A percentile compares a stretch with the other conserved stretches of the same genome.
phyloP scores from a whole-genome alignment of 1,140 invertebrate species.

The Scaptomyza montana region DNA sequence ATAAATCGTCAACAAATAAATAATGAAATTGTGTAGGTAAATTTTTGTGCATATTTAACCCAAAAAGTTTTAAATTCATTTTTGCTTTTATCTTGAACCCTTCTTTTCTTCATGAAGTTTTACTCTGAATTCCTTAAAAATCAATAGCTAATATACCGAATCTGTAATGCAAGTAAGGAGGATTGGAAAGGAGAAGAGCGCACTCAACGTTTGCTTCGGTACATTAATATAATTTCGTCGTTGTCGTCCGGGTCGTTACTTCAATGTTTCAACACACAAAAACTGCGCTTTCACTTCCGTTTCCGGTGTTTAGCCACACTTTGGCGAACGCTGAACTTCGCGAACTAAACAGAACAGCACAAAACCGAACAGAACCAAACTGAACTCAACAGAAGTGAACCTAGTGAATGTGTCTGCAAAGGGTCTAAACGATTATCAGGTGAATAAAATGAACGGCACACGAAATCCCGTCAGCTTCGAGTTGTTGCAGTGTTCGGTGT shows the following conservation, averaged over 20 bases:
- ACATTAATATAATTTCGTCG: constrained; percentile 59
- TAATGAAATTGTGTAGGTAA: not conserved
- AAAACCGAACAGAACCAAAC: not conserved
- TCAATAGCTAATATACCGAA: constrained; percentile 21
- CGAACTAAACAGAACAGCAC: not conserved
- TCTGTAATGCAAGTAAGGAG: not conserved
- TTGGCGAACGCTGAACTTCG: constrained; percentile 27
- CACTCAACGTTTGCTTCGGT: constrained; percentile 14
- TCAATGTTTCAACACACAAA: constrained; percentile 53
- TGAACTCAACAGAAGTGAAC: constrained; percentile 4
- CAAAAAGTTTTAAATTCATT: not conserved
- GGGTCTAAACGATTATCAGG: constrained; percentile 66
- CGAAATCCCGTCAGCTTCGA: constrained; percentile 49
- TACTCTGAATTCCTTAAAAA: not conserved
- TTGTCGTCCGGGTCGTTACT: constrained; percentile 46
- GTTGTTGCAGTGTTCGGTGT: not conserved
- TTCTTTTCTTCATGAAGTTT: not conserved
- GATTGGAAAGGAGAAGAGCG: not conserved
- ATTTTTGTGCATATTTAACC: not conserved
- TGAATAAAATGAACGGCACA: constrained; percentile 65
- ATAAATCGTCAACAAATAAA: not conserved
- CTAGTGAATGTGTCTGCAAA: constrained; percentile 53
- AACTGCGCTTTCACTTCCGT: constrained; percentile 70
- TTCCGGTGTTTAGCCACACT: constrained; percentile 68
- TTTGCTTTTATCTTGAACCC: not conserved